Conservation (phyloP, 2,797 vertebrate species). For the Alosa sapidissima region DNA sequence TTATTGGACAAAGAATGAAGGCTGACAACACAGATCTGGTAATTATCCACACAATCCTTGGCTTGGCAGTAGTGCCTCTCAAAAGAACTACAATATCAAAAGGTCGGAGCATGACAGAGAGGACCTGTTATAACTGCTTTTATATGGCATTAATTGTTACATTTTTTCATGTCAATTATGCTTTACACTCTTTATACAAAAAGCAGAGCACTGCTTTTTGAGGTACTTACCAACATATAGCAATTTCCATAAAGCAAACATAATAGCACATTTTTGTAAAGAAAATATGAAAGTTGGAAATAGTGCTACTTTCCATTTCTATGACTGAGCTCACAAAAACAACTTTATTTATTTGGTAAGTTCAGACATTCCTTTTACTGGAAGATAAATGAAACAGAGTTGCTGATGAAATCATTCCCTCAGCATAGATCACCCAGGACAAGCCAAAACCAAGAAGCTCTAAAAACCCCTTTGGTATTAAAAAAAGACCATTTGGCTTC, state of each 20-base stretch:
- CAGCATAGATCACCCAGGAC: neutral
- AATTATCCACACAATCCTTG: neutral
- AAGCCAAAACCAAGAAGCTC: conserved; percentile 2
- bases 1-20: neutral
- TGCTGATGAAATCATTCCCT: conserved; percentile 3
- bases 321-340: neutral
- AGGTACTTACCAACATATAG: neutral
- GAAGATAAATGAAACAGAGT: neutral
- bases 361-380: neutral
- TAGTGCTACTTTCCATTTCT: neutral
- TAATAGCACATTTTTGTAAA: neutral
- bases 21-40: neutral
- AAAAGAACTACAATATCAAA: neutral
- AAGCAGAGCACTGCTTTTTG: neutral
- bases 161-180: neutral
- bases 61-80: neutral
- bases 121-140: neutral
- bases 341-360: neutral
- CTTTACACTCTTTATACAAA: neutral
- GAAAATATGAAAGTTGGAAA: neutral
- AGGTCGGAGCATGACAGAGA: neutral
- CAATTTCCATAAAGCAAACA: neutral
- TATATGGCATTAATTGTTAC: neutral
- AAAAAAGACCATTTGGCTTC: neutral
- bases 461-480: neutral